Evolutionary conservation across 2,888 invertebrate species (phyloP), one percentile per base, ranked within the genome.

Genomic region (Lordiphosa andalusiaca): DNA sequence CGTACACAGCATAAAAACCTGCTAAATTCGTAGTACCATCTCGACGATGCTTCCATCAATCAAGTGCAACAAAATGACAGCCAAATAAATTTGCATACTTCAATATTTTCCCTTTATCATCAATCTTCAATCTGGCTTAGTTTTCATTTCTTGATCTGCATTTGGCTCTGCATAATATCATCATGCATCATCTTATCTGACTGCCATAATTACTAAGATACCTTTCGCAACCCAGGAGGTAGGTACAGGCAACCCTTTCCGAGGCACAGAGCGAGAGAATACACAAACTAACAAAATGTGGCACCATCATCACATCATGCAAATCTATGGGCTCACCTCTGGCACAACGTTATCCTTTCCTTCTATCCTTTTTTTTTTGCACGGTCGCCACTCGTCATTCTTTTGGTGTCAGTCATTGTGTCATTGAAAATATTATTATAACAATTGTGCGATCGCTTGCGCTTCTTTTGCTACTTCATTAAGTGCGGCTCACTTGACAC

Each of bases 401-500:
- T 12, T 12, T 37, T 23, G 33, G 40, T 71, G 80, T 82, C 78
- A 67, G 30, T 30, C 30, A 30, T 30, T 30, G 30, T 75, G 83
- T 80, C 67, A 69, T 53, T 59, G 77, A 80, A 75, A 76, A 73
- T 71, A 80, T 82, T 76, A 73, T 80, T 75, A 38, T 73, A 78
- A 78, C 83, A 80, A 71, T 80, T 73, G 80, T 70, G 62, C 53
- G 55, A 52, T n/a, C 10, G 9, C 10, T 23, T 54, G 36, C 49
- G 30, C 19, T 42, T 46, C 56, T 47, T 69, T 74, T 58, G 59
- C 56, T 69, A 69, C 64, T 72, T 74, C 78, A 80, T 80, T 80
- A 80, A 80, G 83, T 83, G 83, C 78, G 78, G 83, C 67, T 83
- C 78, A 80, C 83, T 80, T 80, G 81, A 80, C 80, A 25, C 51